Conservation (phyloP, 2,113 vertebrate species). For the Amphiprion ocellaris region DNA sequence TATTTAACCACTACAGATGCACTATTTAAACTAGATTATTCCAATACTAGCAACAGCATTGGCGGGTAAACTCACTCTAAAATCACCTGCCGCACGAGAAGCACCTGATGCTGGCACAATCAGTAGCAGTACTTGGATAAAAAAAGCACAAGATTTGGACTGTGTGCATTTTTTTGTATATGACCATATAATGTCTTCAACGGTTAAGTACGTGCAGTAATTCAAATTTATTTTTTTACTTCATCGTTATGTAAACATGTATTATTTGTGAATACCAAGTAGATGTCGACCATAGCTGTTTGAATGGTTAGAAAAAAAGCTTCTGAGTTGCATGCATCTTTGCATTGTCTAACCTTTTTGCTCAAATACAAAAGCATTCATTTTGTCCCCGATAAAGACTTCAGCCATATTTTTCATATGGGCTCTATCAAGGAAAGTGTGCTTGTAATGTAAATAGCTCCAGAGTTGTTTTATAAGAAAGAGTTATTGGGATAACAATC, state of each 20-base stretch:
- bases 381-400: conserved; percentile 20
- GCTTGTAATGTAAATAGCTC: conserved; percentile 83
- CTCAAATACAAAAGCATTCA: conserved; percentile 7
- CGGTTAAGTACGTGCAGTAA: conserved; percentile 66
- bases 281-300: conserved; percentile 60
- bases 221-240: conserved; percentile 85
- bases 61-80: conserved; percentile 41
- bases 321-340: conserved; percentile 52
- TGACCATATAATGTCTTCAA: conserved; percentile 67
- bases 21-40: conserved; percentile 64
- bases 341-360: conserved; percentile 29
- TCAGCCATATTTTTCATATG: conserved; percentile 15
- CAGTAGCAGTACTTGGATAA: conserved; percentile 67
- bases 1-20: conserved; percentile 82
- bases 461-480: conserved; percentile 79
- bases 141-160: conserved; percentile 80
- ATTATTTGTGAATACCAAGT: conserved; percentile 80
- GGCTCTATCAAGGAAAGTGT: conserved; percentile 40
- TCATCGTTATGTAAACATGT: conserved; percentile 74
- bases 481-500: conserved; percentile 62
- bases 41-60: conserved; percentile 38
- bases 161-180: conserved; percentile 63
- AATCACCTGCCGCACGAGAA: conserved; percentile 49
- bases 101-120: conserved; percentile 80
- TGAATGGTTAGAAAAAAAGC: conserved; percentile 55